Base-by-base conservation (phyloP, 2,797 vertebrate species). In the Lycodopsis pacificus region DNA sequence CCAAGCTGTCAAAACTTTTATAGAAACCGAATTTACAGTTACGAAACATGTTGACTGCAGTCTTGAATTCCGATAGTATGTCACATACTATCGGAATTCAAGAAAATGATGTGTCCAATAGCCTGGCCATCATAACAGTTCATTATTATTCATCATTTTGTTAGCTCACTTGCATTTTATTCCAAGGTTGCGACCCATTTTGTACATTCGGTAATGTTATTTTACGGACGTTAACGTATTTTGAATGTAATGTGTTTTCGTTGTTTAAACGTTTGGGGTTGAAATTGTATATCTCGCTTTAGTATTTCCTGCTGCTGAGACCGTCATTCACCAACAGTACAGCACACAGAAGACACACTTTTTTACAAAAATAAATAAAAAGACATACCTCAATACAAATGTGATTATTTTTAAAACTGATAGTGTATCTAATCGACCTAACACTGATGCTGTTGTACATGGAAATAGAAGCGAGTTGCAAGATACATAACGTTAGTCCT, bases 1-100 rank as follows among this genome's bases (percentile, higher is more conserved):
- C 25, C 27, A 30, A 42, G 13, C 36, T 80, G 58, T 46, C 32
- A 46, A 67, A 80, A 82, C 34, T 72, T 70, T 56, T 2, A 13
- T 8, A 64, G 8, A 70, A 30, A 44, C n/a, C 2, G 2, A 20
- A 10, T 32, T 36, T 12, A 0, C 3, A 2, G 22, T 56, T 22
- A 14, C 6, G 9, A 15, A 42, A 53, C 12, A 19, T 27, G 1
- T 4, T 2, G 0, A 4, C 2, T 13, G 13, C 7, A 10, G n/a
- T 12, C 36, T 19, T 4, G 25, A 9, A 46, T 3, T 1, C 0
- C 0, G 0, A 2, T 14, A 2, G 17, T 65, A 15, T 4, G n/a
- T n/a, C n/a, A n/a, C n/a, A n/a, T n/a, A n/a, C n/a, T n/a, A n/a
- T n/a, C n/a, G n/a, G n/a, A n/a, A n/a, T n/a, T n/a, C n/a, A n/a